Evolutionary conservation across 2,888 invertebrate species (phyloP).

Genomic region (Leptopilina myrica): DNA sequence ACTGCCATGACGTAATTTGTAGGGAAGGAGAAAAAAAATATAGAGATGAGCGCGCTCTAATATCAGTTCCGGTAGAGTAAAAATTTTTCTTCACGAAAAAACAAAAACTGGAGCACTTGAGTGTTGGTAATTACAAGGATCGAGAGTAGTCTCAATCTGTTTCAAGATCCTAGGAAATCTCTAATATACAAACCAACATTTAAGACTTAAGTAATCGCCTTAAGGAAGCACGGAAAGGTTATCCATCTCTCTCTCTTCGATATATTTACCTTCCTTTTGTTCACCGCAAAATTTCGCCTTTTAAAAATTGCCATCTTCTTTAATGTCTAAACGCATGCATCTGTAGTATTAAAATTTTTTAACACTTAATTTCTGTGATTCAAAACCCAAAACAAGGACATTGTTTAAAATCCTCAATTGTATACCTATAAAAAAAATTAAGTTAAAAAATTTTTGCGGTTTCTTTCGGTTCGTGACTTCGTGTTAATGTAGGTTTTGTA

Average conservation of each 20-base stretch:
- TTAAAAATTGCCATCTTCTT: conserved; percentile 25
- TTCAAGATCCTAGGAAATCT: conserved; percentile 34
- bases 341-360: not conserved
- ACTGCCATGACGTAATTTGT: not conserved
- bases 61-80: not conserved
- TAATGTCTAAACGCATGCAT: not conserved
- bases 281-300: not conserved
- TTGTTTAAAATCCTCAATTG: conserved; percentile 7
- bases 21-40: not conserved
- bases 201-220: conserved; percentile 50
- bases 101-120: conserved; percentile 19
- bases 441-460: not conserved
- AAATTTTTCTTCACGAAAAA: not conserved
- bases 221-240: conserved; percentile 39
- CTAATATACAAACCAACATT: conserved; percentile 31
- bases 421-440: conserved; percentile 22
- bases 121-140: conserved; percentile 34
- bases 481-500: not conserved
- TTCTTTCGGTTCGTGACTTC: not conserved
- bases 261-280: conserved; percentile 27
- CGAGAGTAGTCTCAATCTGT: not conserved
- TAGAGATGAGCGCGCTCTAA: not conserved
- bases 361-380: conserved; percentile 34
- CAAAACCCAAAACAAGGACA: conserved; percentile 5
- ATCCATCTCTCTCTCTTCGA: not conserved